Percentiles rank a stretch among this genome's conserved stretches.
These are phyloP conservation scores for Beris chalybata DNA, from an alignment of 2,888 invertebrate species.

Conservation along the genomic window DNA sequence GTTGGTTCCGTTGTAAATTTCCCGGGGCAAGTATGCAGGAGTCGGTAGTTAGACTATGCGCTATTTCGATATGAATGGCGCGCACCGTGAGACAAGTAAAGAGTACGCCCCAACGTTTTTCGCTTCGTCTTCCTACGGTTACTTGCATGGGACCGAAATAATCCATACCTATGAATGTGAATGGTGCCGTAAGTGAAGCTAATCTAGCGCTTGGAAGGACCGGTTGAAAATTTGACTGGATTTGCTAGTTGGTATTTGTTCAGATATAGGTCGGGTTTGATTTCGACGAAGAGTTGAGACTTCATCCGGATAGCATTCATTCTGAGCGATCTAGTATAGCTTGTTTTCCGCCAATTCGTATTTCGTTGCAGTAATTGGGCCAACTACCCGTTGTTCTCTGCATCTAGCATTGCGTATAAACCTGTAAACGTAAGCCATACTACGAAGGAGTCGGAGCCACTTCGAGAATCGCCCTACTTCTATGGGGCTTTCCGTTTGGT, in stretches of 20 bases:
- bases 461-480: neutral
- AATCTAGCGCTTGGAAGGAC: neutral
- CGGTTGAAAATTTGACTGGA: neutral
- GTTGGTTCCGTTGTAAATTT: slow-evolving; percentile 1
- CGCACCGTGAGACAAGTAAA: neutral
- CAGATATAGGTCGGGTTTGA: neutral
- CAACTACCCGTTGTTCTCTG: neutral
- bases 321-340: neutral
- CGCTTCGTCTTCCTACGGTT: neutral
- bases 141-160: neutral
- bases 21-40: neutral
- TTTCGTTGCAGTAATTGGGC: neutral
- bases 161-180: neutral
- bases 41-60: neutral
- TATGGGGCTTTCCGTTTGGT: neutral
- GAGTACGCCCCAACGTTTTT: neutral
- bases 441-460: neutral
- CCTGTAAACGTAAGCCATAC: slow-evolving; percentile 1
- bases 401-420: neutral
- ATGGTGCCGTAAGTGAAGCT: neutral
- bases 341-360: neutral
- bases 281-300: neutral
- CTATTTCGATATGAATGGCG: neutral
- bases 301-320: neutral
- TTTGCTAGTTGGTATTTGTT: neutral